Evolutionary conservation across 2,888 invertebrate species (phyloP), one percentile per base, ranked within the genome.

Genomic region (Eupithecia pulchellata): DNA sequence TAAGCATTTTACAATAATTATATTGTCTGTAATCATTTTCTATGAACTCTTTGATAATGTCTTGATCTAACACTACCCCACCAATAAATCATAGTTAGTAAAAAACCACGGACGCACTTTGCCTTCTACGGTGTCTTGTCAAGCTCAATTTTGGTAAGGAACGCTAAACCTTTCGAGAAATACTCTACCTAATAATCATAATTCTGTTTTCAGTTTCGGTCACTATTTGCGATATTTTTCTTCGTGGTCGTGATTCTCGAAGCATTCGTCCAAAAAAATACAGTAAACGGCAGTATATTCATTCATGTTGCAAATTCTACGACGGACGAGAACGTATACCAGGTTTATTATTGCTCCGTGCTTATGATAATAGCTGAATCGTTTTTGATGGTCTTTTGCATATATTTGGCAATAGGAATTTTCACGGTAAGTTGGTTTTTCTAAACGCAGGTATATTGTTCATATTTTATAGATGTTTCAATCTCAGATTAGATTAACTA

Each of bases 181-280:
- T n/a, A 17, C 6, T 39, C 39, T 20, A 47, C 47, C 9, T 64
- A 25, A n/a, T 34, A 55, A 58, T 17, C 39, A n/a, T 29, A 17
- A 32, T 30, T 60, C 11, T 55, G 68, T 65, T 69, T 76, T 36
- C 79, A 89, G 89, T 9, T 82, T 0, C 87, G 89, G 5, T 69
- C 85, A 3, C 1, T 82, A 0, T 80, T 82, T 70, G 79, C 69
- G 61, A 36, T 83, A 0, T 2, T 79, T 0, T 86, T 88, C 78
- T 82, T 81, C 57, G 17, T 81, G 0, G 47, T 77, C 9, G 77
- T 81, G 1, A 69, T 83, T 3, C 66, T 83, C 1, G 82, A 84
- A 66, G 75, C 79, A 3, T 74, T 85, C 3, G 71, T 81, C 34
- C 58, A 68, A 4, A 73, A 70, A 1, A 65, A 73, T 1, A 61